A percentile compares a stretch with the other conserved stretches of the same genome.
phyloP scores from a whole-genome alignment of 1,140 invertebrate species.

The Euura lappo region DNA sequence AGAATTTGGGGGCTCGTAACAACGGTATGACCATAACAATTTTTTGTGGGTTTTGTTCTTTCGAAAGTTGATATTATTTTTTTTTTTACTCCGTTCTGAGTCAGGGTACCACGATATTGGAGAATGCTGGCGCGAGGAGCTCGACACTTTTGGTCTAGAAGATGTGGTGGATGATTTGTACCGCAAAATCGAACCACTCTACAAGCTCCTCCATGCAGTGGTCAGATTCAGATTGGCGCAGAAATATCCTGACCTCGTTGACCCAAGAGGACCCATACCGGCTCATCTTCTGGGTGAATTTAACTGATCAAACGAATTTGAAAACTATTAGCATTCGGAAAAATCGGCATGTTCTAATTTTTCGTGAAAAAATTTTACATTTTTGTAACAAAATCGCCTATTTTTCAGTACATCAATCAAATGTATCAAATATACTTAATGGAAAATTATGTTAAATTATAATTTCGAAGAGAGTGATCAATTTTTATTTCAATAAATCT shows the following conservation, averaged over 20 bases:
- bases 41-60: constrained; percentile 15
- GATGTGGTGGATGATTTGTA: constrained; percentile 63
- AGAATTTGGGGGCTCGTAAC: constrained; percentile 23
- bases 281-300: constrained; percentile 69
- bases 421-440: too few species aligned
- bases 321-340: background rate
- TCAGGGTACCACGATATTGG: constrained; percentile 68
- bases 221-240: constrained; percentile 62
- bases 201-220: constrained; percentile 74
- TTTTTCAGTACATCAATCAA: background rate
- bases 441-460: too few species aligned
- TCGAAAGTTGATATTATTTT: constrained; percentile 1
- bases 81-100: constrained; percentile 14
- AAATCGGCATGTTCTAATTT: constrained; percentile 8
- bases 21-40: constrained; percentile 20
- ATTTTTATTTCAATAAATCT: constrained; percentile 17
- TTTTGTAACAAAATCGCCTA: constrained; percentile 8
- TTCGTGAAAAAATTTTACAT: background rate
- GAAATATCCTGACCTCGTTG: constrained; percentile 50
- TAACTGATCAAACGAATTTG: constrained; percentile 3
- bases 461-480: too few species aligned
- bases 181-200: constrained; percentile 67
- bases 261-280: constrained; percentile 66
- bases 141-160: constrained; percentile 64
- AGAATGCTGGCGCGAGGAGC: constrained; percentile 65